Conservation (phyloP, 2,797 vertebrate species). For the Buphagus erythrorhynchus region DNA sequence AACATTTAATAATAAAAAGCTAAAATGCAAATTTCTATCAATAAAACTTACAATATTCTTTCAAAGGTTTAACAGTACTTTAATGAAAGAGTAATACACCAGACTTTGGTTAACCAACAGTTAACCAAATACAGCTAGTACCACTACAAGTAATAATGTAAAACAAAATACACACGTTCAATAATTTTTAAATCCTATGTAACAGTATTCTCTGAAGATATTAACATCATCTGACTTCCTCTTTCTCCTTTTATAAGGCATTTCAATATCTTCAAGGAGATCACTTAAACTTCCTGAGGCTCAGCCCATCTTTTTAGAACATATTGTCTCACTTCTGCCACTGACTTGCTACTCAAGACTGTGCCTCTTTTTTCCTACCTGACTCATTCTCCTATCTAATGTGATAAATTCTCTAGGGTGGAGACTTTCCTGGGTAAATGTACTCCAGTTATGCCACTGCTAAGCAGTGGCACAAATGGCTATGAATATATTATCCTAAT, state of each 20-base stretch:
- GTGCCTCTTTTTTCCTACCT: background rate
- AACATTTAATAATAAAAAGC: background rate
- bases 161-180: background rate
- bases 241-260: background rate
- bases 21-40: background rate
- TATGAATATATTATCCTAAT: background rate
- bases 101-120: background rate
- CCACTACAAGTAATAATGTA: background rate
- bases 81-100: background rate
- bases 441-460: background rate
- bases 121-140: background rate
- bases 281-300: background rate
- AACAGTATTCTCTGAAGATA: background rate
- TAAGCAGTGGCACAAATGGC: background rate
- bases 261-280: background rate
- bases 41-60: background rate
- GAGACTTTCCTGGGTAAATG: background rate
- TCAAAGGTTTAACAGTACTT: background rate
- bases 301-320: background rate
- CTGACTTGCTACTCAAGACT: background rate
- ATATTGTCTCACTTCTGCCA: background rate
- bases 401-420: background rate
- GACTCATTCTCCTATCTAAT: background rate
- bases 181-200: background rate
- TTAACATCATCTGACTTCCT: background rate